A percentile compares a stretch with the other conserved stretches of the same genome.
Evolutionary conservation across 2,888 invertebrate species (phyloP).

Genomic region (Catocala sponsa): DNA sequence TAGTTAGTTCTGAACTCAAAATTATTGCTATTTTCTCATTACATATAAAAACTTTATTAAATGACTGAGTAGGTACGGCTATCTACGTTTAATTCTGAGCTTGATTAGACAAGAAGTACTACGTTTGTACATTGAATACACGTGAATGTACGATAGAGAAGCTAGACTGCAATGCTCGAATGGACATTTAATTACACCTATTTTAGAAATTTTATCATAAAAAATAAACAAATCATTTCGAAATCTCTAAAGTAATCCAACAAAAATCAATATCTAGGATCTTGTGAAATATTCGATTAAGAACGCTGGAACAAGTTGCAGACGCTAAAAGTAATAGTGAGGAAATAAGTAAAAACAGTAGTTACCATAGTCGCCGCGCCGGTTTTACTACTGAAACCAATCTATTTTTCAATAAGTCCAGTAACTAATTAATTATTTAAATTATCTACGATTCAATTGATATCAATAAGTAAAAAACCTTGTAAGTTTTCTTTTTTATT

Average conservation of each 20-base stretch:
- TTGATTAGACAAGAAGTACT: no score
- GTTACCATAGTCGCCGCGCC: constrained; percentile 11
- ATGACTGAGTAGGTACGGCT: no score
- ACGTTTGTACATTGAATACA: no score
- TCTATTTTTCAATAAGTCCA: constrained; percentile 30
- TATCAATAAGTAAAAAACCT: constrained; percentile 14
- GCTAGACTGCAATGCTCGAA: no score
- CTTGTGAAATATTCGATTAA: constrained; percentile 61
- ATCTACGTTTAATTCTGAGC: no score
- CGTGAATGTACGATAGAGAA: no score
- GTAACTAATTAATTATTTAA: constrained; percentile 37
- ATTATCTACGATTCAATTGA: constrained; percentile 14
- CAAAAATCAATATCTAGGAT: constrained; percentile 37
- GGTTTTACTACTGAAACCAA: constrained; percentile 35
- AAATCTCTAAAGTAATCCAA: constrained; percentile 19
- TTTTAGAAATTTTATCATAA: constrained; percentile 10
- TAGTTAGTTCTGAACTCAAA: no score
- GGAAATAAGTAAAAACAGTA: constrained; percentile 53
- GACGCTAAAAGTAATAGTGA: constrained; percentile 42
- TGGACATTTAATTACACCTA: no score
- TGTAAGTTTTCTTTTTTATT: constrained; percentile 38
- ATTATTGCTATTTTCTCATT: no score
- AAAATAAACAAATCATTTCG: constrained; percentile 32
- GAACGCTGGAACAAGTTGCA: constrained; percentile 59
- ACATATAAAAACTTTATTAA: no score